Conservation (phyloP, 2,888 invertebrate genomes). For the Agonopterix arenella region DNA sequence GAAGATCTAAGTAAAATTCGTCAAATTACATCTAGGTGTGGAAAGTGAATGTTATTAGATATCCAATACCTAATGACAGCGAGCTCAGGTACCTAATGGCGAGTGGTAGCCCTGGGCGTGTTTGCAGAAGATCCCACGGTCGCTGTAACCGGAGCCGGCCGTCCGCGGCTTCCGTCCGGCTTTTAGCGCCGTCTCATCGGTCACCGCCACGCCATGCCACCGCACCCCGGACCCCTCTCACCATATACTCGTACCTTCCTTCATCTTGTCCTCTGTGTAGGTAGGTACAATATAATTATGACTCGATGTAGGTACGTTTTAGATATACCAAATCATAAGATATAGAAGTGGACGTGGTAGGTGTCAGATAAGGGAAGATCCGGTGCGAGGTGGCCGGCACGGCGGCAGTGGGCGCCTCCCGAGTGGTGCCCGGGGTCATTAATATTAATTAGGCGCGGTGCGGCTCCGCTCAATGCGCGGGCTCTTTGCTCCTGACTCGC, state of each 20-base stretch:
- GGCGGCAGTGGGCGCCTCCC: slow-evolving; percentile 44
- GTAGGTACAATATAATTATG: not conserved
- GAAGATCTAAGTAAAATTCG: too few relatives aligned
- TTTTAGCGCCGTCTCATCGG: slow-evolving; percentile 70
- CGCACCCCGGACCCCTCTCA: slow-evolving; percentile 20
- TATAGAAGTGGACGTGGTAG: slow-evolving; percentile 17
- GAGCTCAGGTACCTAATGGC: too few relatives aligned
- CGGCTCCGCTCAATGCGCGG: slow-evolving; percentile 54
- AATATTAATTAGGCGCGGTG: slow-evolving; percentile 74
- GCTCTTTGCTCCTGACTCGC: slow-evolving; percentile 74
- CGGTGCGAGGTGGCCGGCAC: slow-evolving; percentile 4
- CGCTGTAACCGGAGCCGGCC: slow-evolving; percentile 66
- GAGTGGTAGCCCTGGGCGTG: slow-evolving; percentile 44
- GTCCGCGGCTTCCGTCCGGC: slow-evolving; percentile 75
- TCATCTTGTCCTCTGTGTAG: not conserved
- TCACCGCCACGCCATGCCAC: slow-evolving; percentile 39
- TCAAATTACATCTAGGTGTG: too few relatives aligned
- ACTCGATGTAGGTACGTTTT: not conserved
- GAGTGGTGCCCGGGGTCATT: slow-evolving; percentile 64
- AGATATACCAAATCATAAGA: not conserved
- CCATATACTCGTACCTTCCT: slow-evolving; percentile 32
- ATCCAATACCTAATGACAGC: too few relatives aligned
- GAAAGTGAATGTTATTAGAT: too few relatives aligned
- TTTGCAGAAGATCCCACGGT: slow-evolving; percentile 68
- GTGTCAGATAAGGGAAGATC: slow-evolving; percentile 47